Evolutionary conservation across 2,113 vertebrate species (phyloP).

Genomic region (Turdus rufiventris): DNA sequence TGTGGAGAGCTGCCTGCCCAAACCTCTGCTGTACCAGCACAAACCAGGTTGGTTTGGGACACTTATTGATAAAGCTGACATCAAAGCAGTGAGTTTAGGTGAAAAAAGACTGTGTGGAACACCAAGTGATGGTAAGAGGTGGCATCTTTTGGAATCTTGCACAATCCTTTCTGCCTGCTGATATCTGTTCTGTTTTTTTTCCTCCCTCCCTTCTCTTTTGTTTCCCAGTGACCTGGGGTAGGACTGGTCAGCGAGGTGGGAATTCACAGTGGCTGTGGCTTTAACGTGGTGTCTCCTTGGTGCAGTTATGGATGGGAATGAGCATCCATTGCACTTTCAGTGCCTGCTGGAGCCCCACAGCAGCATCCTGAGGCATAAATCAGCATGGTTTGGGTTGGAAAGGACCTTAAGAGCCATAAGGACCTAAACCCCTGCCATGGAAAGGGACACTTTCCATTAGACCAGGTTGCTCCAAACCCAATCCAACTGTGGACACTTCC

Average conservation of each 20-base stretch:
- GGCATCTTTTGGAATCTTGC: not conserved
- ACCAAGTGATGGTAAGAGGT: fast-evolving
- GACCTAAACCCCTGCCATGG: fast-evolving
- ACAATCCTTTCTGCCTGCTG: not conserved
- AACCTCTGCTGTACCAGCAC: not conserved
- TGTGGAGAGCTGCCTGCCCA: fast-evolving
- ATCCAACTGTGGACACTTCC: not conserved
- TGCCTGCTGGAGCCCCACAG: not conserved
- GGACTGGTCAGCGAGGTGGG: fast-evolving
- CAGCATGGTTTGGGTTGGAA: not conserved
- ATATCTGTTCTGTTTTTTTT: not conserved
- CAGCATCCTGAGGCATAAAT: not conserved
- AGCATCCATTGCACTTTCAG: not conserved
- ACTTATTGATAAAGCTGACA: not conserved
- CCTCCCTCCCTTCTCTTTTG: not conserved
- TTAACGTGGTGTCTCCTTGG: not conserved
- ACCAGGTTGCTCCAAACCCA: not conserved
- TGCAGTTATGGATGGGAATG: not conserved
- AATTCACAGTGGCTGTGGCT: not conserved
- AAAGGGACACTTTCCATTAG: not conserved
- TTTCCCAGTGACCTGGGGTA: not conserved
- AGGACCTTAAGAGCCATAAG: too few relatives aligned
- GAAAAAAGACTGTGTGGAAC: not conserved
- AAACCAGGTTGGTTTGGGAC: not conserved
- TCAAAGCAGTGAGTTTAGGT: not conserved